phyloP scores from a whole-genome alignment of 2,797 vertebrate genomes.

The Dermochelys coriacea region DNA sequence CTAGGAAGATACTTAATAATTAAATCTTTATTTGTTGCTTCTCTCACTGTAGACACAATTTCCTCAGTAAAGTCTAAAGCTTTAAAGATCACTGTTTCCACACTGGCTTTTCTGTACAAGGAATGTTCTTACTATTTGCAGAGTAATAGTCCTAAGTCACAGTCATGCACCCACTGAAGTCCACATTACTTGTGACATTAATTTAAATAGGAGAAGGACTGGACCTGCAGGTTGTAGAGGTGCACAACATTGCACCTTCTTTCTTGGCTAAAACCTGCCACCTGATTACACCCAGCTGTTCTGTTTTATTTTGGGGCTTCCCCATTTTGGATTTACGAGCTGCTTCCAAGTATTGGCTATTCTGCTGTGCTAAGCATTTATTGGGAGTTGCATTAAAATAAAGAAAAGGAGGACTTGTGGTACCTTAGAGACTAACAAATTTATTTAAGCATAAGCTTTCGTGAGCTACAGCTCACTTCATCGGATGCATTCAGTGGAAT shows the following conservation, averaged over 20 bases:
- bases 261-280: neutral
- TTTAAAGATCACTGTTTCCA: neutral
- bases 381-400: neutral
- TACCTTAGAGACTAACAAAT: too few species aligned
- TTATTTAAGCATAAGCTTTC: too few species aligned
- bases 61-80: neutral
- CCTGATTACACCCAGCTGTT: neutral
- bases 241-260: neutral
- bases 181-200: neutral
- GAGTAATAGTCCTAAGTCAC: neutral
- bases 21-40: neutral
- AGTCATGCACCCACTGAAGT: neutral
- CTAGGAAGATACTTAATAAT: too few species aligned
- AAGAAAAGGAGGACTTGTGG: neutral
- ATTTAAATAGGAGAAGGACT: neutral
- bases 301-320: neutral
- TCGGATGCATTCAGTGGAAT: too few species aligned
- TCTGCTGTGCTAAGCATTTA: neutral
- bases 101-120: neutral
- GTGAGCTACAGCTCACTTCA: too few species aligned
- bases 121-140: neutral
- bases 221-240: neutral
- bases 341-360: neutral
- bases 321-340: neutral
- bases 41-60: neutral